Conservation (phyloP, 2,797 vertebrate genomes). For the Hoplostethus mediterraneus region DNA sequence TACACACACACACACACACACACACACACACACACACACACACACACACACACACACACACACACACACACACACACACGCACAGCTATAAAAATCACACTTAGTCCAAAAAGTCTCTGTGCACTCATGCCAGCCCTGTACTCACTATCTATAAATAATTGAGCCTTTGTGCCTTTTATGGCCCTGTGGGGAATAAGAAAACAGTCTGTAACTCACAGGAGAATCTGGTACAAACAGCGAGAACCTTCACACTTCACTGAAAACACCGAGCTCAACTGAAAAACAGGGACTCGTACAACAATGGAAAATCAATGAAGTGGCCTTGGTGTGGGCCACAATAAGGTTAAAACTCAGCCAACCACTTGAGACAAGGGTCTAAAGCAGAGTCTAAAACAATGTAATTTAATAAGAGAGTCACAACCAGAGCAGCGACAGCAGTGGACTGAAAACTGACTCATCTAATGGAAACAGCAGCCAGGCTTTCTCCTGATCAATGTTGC, state of each 20-base stretch:
- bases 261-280: slow-evolving; percentile 57
- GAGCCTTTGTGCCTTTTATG: slow-evolving; percentile 51
- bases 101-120: slow-evolving; percentile 49
- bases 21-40: background rate
- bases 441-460: no score
- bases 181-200: slow-evolving; percentile 63
- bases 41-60: slow-evolving; percentile 13
- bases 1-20: background rate
- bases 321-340: slow-evolving; percentile 27
- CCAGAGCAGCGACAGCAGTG: slow-evolving; percentile 12
- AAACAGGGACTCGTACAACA: slow-evolving; percentile 70
- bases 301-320: slow-evolving; percentile 73
- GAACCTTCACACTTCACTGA: slow-evolving; percentile 68
- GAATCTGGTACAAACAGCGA: slow-evolving; percentile 68
- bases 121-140: slow-evolving; percentile 52
- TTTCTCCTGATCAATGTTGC: slow-evolving; percentile 1
- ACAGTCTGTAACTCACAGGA: slow-evolving; percentile 66
- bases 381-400: slow-evolving; percentile 37
- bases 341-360: slow-evolving; percentile 50
- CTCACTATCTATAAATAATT: slow-evolving; percentile 75
- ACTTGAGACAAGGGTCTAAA: slow-evolving; percentile 54
- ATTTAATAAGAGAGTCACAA: slow-evolving; percentile 50
- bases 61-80: slow-evolving; percentile 5
- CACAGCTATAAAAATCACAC: slow-evolving; percentile 39
- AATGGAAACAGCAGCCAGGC: background rate